Base-by-base conservation (phyloP, 2,888 invertebrate genomes). In the Spodoptera littoralis region DNA sequence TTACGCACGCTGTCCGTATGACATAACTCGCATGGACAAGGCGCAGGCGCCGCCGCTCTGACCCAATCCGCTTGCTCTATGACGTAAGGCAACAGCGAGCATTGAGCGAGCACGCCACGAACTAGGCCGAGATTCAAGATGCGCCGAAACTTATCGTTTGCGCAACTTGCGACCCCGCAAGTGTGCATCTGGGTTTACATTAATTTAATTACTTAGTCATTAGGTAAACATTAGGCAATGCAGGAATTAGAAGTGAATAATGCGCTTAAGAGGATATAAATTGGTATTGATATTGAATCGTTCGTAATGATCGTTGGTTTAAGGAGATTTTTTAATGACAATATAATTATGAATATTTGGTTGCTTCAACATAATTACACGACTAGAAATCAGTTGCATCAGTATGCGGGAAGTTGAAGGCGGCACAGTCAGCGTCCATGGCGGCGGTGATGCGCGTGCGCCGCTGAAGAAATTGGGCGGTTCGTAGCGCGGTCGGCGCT, bases 121-220 rank as follows among this genome's bases (percentile, higher is more conserved):
- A 90, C 91, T 91, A 85, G 92, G 92, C 89, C 92, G 88, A 87
- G 81, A 83, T 83, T 80, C 84, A 85, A 90, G 91, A 92, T 90
- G 90, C 85, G 85, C 89, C 88, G 81, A 89, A 92, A 90, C 87
- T 86, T 86, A 89, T 86, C 80, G 80, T 86, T 92, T 90, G 84
- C 88, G 85, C 82, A 89, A 91, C 77, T 66, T 64, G 52, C 47
- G 58, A 59, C 61, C 49, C 41, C 49, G 49, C 43, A 41, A 59
- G 36, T 63, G 54, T 58, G 60, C 42, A 68, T 62, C 57, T 49
- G 45, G 53, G 60, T 49, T 63, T 53, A 61, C 18, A 49, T 56
- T 11, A 44, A 54, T 68, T 49, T 68, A 45, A 71, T 61, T 58
- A 49, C 48, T 58, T 54, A 12, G 11, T 52, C 51, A 72, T 72